Conservation (phyloP, 2,797 vertebrate genomes). For the Rhynchotus rufescens region DNA sequence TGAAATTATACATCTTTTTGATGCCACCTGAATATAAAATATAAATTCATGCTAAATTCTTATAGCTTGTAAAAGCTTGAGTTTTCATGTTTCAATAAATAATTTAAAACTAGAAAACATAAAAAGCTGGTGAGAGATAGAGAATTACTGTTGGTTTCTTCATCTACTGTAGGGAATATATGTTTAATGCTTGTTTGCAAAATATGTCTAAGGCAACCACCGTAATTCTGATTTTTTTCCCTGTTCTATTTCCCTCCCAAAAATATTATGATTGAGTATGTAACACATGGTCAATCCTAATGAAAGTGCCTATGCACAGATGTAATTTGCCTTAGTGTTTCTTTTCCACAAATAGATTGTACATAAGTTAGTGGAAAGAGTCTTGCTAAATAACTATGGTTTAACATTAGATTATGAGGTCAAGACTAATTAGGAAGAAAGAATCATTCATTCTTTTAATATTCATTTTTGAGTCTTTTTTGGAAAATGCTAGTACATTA, state of each 20-base stretch:
- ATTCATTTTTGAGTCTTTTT: neutral
- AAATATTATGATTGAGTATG: neutral
- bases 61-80: neutral
- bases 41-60: neutral
- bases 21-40: neutral
- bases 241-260: neutral
- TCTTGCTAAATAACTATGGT: neutral
- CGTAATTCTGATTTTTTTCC: neutral
- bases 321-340: neutral
- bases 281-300: neutral
- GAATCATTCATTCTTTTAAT: neutral
- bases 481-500: neutral
- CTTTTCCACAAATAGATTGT: neutral
- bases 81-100: neutral
- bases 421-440: neutral
- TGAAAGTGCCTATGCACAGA: neutral
- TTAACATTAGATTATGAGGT: neutral
- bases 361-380: neutral
- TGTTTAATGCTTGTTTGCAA: neutral
- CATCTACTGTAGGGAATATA: neutral
- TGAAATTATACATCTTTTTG: neutral
- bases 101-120: neutral
- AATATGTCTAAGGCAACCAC: neutral
- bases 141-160: neutral
- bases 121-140: neutral